Evolutionary conservation across 1,140 invertebrate genomes (phyloP).

Genomic region (Eriosoma lanigerum): DNA sequence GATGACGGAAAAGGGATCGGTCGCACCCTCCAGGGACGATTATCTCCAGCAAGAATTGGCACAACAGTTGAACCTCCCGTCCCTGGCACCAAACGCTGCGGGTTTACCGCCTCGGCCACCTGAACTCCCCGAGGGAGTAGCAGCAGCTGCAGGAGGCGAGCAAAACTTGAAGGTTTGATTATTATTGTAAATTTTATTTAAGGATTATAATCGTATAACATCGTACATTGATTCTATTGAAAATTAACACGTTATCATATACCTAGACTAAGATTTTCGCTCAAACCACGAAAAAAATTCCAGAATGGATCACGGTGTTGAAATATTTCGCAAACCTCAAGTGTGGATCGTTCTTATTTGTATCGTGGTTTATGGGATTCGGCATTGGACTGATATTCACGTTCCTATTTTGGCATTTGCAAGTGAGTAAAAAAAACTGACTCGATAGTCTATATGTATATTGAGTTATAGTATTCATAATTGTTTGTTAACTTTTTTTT

Average conservation of each 20-base stretch:
- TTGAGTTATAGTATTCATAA: no score
- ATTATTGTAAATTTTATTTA: no score
- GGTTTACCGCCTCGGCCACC: slow-evolving; percentile 31
- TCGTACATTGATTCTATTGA: no score
- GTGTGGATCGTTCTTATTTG: slow-evolving; percentile 90
- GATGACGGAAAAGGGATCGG: slow-evolving; percentile 57
- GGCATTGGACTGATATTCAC: slow-evolving; percentile 99
- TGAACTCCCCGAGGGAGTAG: not conserved
- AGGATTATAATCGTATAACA: no score
- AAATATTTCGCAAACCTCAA: slow-evolving; percentile 88
- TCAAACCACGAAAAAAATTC: slow-evolving; percentile 85
- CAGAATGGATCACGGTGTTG: slow-evolving; percentile 88
- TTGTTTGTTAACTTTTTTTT: no score
- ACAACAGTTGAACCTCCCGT: slow-evolving; percentile 76
- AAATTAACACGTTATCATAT: slow-evolving; percentile 52
- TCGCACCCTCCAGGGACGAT: slow-evolving; percentile 65
- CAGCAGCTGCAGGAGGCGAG: not conserved
- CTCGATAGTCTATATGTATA: no score
- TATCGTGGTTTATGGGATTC: slow-evolving; percentile 98
- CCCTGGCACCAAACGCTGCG: slow-evolving; percentile 62
- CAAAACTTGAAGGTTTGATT: slow-evolving; percentile 18
- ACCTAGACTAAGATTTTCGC: slow-evolving; percentile 86
- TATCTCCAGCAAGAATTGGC: slow-evolving; percentile 78
- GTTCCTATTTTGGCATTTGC: slow-evolving; percentile 98
- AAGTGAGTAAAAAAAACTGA: slow-evolving; percentile 57